Evolutionary conservation across 2,113 vertebrate species (phyloP).

Genomic region (Pedetes capensis): DNA sequence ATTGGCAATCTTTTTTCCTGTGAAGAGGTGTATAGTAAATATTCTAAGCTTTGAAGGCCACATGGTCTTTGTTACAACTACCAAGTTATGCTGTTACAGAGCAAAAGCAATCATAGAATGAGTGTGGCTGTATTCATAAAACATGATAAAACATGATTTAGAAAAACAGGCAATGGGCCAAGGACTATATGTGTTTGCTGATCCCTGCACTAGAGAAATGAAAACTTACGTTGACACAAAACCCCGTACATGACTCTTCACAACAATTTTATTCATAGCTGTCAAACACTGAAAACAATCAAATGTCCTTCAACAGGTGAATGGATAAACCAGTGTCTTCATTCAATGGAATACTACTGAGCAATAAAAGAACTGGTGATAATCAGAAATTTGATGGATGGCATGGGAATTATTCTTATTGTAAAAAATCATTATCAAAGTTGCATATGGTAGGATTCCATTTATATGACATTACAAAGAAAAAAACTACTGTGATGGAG

Average conservation of each 20-base stretch:
- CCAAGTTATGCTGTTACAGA: neutral
- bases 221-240: neutral
- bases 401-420: neutral
- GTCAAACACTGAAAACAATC: neutral
- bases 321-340: neutral
- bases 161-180: neutral
- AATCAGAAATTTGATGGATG: neutral
- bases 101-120: neutral
- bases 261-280: neutral
- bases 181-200: neutral
- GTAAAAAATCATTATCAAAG: neutral
- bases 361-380: neutral
- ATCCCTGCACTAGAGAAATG: neutral
- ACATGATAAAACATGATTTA: too few species aligned
- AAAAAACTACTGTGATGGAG: neutral
- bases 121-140: neutral
- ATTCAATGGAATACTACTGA: neutral
- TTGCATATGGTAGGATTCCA: neutral
- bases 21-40: neutral
- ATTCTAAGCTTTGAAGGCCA: neutral
- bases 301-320: neutral
- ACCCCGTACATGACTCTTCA: neutral
- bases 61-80: neutral
- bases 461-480: neutral
- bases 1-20: neutral